Conservation (phyloP, 2,113 vertebrate genomes). For the Ardeotis arabs region DNA sequence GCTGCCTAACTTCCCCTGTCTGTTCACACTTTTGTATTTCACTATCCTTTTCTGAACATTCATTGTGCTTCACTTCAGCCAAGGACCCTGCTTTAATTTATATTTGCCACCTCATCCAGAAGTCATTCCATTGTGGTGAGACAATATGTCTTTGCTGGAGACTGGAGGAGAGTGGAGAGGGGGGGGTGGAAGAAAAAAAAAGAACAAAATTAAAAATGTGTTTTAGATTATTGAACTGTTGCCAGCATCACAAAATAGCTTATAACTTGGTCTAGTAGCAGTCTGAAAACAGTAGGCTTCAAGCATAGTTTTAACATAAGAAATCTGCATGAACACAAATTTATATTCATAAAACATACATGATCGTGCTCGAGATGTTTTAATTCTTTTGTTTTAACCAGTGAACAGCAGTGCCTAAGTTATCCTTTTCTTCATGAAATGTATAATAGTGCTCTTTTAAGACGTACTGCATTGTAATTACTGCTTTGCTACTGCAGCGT, state of each 20-base stretch:
- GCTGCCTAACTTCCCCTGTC: neutral
- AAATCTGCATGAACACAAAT: neutral
- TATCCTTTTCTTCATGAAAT: constrained; percentile 20
- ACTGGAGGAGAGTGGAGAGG: no score
- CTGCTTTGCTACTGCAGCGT: constrained; percentile 26
- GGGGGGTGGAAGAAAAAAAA: no score
- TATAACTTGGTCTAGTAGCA: neutral
- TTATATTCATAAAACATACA: constrained; percentile 32
- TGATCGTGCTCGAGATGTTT: neutral
- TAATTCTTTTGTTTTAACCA: constrained; percentile 31
- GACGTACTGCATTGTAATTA: constrained; percentile 53
- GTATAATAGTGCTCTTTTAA: constrained; percentile 54
- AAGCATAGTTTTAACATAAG: neutral
- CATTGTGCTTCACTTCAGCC: neutral
- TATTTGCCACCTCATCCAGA: neutral
- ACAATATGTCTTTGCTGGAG: neutral
- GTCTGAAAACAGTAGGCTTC: neutral
- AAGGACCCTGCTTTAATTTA: constrained; percentile 12
- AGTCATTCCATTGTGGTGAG: constrained; percentile 27
- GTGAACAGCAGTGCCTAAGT: constrained; percentile 6
- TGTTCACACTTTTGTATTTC: neutral
- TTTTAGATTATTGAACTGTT: neutral
- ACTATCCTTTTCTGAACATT: neutral
- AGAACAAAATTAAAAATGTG: neutral
- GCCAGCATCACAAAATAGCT: neutral